These are phyloP conservation scores for Aegithalos caudatus DNA, from an alignment of 2,113 vertebrate genomes.

Conservation along the genomic window DNA sequence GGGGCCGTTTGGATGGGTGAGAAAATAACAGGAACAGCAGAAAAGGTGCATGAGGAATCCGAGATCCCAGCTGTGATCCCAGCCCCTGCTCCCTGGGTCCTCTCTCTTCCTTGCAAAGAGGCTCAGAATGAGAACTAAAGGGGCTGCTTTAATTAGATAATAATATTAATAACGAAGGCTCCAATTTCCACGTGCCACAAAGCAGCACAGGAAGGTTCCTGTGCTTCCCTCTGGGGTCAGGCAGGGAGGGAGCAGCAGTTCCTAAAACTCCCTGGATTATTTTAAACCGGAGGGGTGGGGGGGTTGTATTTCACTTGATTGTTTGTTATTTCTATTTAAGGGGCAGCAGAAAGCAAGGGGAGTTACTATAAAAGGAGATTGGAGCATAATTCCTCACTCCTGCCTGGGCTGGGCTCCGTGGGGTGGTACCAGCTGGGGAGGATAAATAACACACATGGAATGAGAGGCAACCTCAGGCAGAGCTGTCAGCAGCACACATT, in stretches of 20 bases:
- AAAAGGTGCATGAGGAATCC: background rate
- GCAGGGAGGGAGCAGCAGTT: background rate
- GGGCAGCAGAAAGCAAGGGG: background rate
- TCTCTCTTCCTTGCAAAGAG: background rate
- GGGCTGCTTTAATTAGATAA: background rate
- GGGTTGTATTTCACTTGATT: slow-evolving; percentile 2
- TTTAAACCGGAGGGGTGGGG: background rate
- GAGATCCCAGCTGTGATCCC: background rate
- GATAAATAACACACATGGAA: background rate
- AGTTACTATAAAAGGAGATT: slow-evolving; percentile 40
- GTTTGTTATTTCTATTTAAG: slow-evolving; percentile 45
- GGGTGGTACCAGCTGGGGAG: background rate
- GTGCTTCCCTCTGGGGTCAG: background rate
- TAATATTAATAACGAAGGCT: background rate
- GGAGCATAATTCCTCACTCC: background rate
- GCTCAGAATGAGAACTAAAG: background rate
- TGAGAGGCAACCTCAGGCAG: background rate
- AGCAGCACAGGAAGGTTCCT: background rate
- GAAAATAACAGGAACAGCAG: background rate
- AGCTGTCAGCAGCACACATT: background rate
- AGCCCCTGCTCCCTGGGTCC: background rate
- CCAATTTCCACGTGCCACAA: background rate
- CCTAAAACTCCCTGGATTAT: background rate
- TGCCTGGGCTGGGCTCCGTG: background rate
- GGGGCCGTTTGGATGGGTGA: background rate